These are phyloP conservation scores for Sitta europaea DNA, from an alignment of 2,113 vertebrate species.

Conservation along the genomic window DNA sequence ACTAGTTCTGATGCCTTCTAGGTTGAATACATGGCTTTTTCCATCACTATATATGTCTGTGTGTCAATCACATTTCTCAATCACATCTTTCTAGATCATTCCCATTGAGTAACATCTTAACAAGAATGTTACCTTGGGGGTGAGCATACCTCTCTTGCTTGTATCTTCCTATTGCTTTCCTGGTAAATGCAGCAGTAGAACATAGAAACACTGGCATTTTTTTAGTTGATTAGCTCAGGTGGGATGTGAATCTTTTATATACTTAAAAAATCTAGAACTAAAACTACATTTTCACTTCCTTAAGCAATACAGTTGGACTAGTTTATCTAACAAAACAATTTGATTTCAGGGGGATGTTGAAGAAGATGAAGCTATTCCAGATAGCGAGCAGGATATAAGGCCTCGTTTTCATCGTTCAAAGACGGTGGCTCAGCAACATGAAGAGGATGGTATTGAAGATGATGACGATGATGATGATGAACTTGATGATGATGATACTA, in stretches of 20 bases:
- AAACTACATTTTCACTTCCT: neutral
- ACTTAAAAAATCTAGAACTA: neutral
- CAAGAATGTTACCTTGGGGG: neutral
- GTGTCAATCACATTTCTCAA: neutral
- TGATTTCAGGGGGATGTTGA: slow-evolving; percentile 88
- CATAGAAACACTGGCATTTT: neutral
- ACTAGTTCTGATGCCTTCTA: neutral
- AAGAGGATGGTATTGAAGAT: slow-evolving; percentile 89
- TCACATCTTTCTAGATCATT: neutral
- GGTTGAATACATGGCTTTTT: neutral
- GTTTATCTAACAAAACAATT: neutral
- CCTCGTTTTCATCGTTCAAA: slow-evolving; percentile 94
- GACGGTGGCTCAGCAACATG: slow-evolving; percentile 92
- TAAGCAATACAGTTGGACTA: neutral
- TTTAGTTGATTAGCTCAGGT: neutral
- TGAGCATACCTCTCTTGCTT: neutral
- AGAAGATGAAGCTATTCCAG: slow-evolving; percentile 93
- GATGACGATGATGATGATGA: slow-evolving; percentile 88
- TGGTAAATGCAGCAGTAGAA: neutral
- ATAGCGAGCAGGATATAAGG: slow-evolving; percentile 94
- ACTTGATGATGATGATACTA: slow-evolving; percentile 90
- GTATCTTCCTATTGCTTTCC: neutral
- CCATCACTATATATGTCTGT: neutral
- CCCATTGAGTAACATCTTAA: neutral
- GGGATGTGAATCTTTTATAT: neutral